phyloP scores from a whole-genome alignment of 2,113 vertebrate genomes.

The Gobius niger region DNA sequence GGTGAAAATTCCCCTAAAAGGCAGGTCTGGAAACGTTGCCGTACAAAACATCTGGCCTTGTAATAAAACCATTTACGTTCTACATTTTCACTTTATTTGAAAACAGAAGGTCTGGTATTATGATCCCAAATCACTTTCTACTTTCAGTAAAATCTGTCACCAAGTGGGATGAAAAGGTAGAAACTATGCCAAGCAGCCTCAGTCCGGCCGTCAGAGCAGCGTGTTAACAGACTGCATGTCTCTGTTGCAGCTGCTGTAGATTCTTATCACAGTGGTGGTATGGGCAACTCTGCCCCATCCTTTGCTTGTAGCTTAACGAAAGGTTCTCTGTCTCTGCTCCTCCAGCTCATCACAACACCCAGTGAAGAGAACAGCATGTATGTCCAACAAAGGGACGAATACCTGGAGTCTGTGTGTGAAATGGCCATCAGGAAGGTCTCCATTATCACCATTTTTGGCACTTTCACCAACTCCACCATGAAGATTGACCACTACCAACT shows the following conservation, averaged over 20 bases:
- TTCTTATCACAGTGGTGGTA: conserved; percentile 46
- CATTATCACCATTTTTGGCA: conserved; percentile 93
- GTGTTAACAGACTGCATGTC: conserved; percentile 45
- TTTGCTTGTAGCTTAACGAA: conserved; percentile 43
- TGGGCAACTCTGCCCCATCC: conserved; percentile 24
- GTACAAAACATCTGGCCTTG: conserved; percentile 20
- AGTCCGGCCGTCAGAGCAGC: conserved; percentile 34
- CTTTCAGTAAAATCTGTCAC: background rate
- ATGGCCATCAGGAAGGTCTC: conserved; percentile 96
- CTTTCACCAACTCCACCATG: conserved; percentile 92
- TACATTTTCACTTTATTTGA: background rate
- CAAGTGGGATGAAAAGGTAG: background rate
- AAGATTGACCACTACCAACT: conserved; percentile 99
- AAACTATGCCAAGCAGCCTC: background rate
- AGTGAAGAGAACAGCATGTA: conserved; percentile 89
- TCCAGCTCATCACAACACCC: conserved; percentile 91
- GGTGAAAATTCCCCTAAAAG: conserved; percentile 9
- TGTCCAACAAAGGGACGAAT: conserved; percentile 91
- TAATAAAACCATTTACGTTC: background rate
- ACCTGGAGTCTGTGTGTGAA: conserved; percentile 97
- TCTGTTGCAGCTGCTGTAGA: conserved; percentile 44
- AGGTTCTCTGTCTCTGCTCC: conserved; percentile 40
- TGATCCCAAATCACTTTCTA: background rate
- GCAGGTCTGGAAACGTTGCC: background rate
- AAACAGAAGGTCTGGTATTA: conserved; percentile 2